Evolutionary conservation across 2,888 invertebrate species (phyloP), one percentile per base, ranked within the genome.

Genomic region (Cataglyphis cursor): DNA sequence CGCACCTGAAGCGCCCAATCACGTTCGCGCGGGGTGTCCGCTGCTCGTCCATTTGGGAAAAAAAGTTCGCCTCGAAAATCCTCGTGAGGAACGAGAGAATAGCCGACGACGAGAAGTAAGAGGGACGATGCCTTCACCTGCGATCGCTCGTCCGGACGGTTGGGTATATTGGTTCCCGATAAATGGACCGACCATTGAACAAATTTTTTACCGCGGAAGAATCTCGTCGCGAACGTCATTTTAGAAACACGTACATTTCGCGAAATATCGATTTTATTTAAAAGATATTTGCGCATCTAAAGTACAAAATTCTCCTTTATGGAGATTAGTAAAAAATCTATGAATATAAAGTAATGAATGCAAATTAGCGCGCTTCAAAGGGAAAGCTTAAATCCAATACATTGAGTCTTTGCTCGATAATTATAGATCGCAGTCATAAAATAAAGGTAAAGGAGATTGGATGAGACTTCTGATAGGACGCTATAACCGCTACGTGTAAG

Each of bases 1-100:
- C 88, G 85, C 89, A 89, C 87, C 88, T 87, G 87, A 88, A 91
- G 81, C 74, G 82, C 72, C 72, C 72, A 82, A 81, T 82, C 87
- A 66, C 85, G 59, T 81, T 82, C 28, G 24, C 62, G 61, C 76
- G 70, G 59, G 81, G 70, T 54, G 64, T 66, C 38, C 72, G 35
- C 61, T 18, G 66, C 81, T 82, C 78, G 83, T 87, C 85, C 81
- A 78, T 82, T 66, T 48, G 57, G 28, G 57, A 44, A 59, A 59
- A 38, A 38, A 81, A 81, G 38, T 35, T 72, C 75, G 54, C 24
- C 57, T 65, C 61, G 78, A 75, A 75, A 81, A 83, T 83, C 68
- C 76, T 72, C 57, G 15, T 12, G 61, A 70, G 64, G 24, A 54
- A 31, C 59, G 64, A 48, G 38, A 64, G 72, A 76, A 59, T 41